Evolutionary conservation across 2,888 invertebrate genomes (phyloP), one percentile per base, ranked within the genome.

Genomic region (Trichopoda pennipes): DNA sequence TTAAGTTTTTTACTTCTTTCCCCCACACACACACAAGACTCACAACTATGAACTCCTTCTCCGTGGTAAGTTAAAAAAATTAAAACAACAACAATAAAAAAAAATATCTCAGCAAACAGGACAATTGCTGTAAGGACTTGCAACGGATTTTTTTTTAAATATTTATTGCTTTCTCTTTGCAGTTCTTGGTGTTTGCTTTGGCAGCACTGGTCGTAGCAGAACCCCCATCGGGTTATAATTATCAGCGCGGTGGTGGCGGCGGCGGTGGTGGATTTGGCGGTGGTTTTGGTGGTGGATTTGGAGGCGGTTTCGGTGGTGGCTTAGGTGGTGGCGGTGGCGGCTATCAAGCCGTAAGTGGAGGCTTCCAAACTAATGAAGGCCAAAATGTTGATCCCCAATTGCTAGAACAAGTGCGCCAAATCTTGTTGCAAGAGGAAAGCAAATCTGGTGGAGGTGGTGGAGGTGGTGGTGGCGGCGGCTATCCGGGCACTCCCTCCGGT

Each of bases 141-240:
- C 32, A 42, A 44, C 38, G 38, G 38, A 38, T 38, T 23, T 10
- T 21, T 7, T 1, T 35, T 68, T 44, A 77, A 68, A 17, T 35
- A 19, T 63, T 60, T 70, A 1, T 28, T 78, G 49, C 56, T 58
- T 79, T 76, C 58, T 76, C 64, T 42, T 75, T 85, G 84, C 93
- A 96, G 96, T 96, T 95, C 93, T 93, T 96, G 93, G 94, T 95
- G 92, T 93, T 95, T 89, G 95, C 95, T 89, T 92, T 96, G 93
- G 95, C 94, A 90, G 94, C 94, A 90, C 92, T 94, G 90, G 94
- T 93, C 89, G 92, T 93, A 89, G 96, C 95, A 87, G 96, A 96
- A 91, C 93, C 96, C 56, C 96, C 93, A 86, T 94, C 93, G 86
- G 95, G 95, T 87, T 95, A 95, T 92, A 95, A 93, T 92, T 95